These are phyloP conservation scores for Gymnocephalus cernua DNA, from an alignment of 2,113 vertebrate species.

Conservation along the genomic window DNA sequence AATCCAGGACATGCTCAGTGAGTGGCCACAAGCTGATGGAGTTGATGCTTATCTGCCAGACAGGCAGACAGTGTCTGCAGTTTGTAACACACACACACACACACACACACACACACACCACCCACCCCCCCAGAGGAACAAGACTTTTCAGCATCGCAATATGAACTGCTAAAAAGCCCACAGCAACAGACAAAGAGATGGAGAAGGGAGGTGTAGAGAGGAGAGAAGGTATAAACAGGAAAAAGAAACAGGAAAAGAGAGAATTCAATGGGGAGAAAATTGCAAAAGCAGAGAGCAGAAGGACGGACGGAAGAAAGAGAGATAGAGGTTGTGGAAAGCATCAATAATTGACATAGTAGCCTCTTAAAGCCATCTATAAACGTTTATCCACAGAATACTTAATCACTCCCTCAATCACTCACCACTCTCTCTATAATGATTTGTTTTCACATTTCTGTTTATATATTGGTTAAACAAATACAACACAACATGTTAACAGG, in stretches of 20 bases:
- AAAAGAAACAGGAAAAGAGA: neutral
- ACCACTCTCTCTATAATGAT: too few relatives aligned
- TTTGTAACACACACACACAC: conserved; percentile 26
- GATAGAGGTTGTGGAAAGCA: conserved; percentile 43
- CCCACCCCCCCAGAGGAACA: conserved; percentile 10
- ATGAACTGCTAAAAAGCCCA: neutral
- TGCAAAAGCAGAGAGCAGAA: conserved; percentile 14
- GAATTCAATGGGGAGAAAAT: conserved; percentile 25
- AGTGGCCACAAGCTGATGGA: conserved; percentile 63
- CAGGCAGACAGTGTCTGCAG: conserved; percentile 57
- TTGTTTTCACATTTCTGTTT: neutral
- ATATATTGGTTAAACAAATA: neutral
- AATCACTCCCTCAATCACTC: too few relatives aligned
- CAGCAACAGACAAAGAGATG: conserved; percentile 32
- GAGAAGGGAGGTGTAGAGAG: neutral
- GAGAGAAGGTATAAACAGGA: neutral
- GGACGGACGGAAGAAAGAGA: neutral
- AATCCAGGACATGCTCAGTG: conserved; percentile 61
- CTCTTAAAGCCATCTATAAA: conserved; percentile 56
- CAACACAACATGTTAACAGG: neutral
- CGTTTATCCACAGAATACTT: conserved; percentile 35
- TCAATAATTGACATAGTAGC: conserved; percentile 70
- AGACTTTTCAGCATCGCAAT: conserved; percentile 24
- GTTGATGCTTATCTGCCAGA: conserved; percentile 69
- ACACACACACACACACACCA: conserved; percentile 8